Evolutionary conservation across 2,797 vertebrate species (phyloP).

Genomic region (Trachops cirrhosus): DNA sequence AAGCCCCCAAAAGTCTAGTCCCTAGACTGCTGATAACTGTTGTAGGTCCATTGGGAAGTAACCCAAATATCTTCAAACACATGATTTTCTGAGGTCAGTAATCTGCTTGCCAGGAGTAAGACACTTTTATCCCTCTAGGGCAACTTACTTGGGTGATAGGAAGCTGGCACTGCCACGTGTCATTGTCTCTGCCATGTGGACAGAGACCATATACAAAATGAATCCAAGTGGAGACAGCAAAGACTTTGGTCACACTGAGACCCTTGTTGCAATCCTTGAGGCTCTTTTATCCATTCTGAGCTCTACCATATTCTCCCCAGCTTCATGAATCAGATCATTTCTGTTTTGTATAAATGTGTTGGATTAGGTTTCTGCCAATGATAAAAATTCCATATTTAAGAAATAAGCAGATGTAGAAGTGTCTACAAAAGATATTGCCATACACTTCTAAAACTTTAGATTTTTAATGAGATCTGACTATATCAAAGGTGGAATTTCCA

Average conservation of each 20-base stretch:
- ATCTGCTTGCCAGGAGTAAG: neutral
- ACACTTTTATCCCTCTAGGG: neutral
- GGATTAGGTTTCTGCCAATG: neutral
- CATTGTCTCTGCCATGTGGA: neutral
- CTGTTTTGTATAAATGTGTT: neutral
- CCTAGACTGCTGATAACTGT: neutral
- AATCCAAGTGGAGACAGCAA: neutral
- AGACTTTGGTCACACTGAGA: neutral
- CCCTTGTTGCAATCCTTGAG: neutral
- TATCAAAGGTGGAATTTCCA: neutral
- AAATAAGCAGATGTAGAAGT: neutral
- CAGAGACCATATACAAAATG: neutral
- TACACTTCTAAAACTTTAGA: neutral
- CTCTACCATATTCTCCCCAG: neutral
- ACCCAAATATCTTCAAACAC: neutral
- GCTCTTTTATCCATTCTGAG: neutral
- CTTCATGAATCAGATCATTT: neutral
- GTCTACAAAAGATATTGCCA: neutral
- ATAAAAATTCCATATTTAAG: neutral
- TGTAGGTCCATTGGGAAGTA: neutral
- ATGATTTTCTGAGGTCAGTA: neutral
- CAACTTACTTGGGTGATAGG: neutral
- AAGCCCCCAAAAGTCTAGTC: neutral
- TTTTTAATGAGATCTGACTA: neutral
- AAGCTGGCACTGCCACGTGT: neutral